Evolutionary conservation across 1,140 invertebrate species (phyloP), one percentile per base, ranked within the genome.

Genomic region (Bombus ignitus): DNA sequence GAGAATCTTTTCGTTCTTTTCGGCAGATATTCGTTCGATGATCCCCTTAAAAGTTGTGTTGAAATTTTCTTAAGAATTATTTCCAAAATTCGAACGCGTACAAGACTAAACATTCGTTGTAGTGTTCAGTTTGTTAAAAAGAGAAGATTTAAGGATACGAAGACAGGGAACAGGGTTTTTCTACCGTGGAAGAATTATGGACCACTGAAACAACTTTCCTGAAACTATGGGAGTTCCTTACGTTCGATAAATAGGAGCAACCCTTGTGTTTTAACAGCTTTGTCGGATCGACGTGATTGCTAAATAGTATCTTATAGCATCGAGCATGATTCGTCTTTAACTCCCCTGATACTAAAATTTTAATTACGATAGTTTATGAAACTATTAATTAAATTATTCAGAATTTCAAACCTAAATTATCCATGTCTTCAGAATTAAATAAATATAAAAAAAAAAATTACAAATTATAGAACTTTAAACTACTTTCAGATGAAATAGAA

Each of bases 141-240:
- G n/a, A 39, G 44, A 57, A n/a, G 35, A 66, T 62, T 28, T 42
- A 22, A 37, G 76, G 47, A 74, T 80, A 72, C 35, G 76, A 39
- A 77, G 71, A 78, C 42, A 77, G 88, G 78, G 81, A 87, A 90
- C 88, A 90, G 88, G 88, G 89, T 90, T 88, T 89, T 83, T 83
- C 57, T 47, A 76, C 35, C 44, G 68, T 37, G 66, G n/a, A 79
- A 82, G 35, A 39, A 66, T 72, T 59, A 86, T 68, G 71, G 68
- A 86, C 62, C 81, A 75, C 32, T 88, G 73, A 78, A 87, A 44
- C 62, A 10, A 74, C 28, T 80, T 81, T 87, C 76, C 44, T 47
- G 72, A 83, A 87, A 79, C 37, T 25, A 42, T 4, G 53, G 57
- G 57, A 72, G 39, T 73, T 59, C 47, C 35, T 84, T 42, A 28